Evolutionary conservation across 53 echinoderm and acorn worm species (phyloP).

Genomic region (Mesocentrotus franciscanus): DNA sequence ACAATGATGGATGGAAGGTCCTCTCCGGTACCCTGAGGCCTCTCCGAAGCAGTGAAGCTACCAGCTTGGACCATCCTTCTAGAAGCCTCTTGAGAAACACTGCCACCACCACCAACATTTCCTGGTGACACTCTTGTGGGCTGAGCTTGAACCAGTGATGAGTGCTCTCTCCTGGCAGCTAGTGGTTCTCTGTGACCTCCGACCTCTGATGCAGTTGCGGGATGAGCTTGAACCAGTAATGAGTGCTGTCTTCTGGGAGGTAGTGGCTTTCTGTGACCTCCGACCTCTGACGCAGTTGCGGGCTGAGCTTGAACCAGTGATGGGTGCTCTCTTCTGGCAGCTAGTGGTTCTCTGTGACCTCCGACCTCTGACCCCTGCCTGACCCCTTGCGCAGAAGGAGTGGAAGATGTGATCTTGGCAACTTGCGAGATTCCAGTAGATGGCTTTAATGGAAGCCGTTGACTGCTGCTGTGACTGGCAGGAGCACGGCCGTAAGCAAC

Average conservation of each 20-base stretch:
- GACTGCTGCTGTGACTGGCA: background rate
- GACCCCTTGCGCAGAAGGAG: background rate
- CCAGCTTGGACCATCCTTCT: background rate
- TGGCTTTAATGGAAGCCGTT: background rate
- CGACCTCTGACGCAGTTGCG: too few relatives aligned
- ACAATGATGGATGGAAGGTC: constrained; percentile 31
- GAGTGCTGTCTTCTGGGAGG: background rate
- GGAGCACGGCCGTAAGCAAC: background rate
- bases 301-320: too few relatives aligned
- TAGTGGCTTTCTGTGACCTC: background rate
- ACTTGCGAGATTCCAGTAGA: background rate
- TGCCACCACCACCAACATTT: background rate
- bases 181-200: background rate
- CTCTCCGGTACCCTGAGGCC: background rate
- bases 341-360: background rate
- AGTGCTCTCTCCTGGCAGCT: background rate
- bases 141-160: background rate
- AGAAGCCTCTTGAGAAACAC: background rate
- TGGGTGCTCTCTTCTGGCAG: too few relatives aligned
- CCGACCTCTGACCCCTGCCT: constrained; percentile 18
- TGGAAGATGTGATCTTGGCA: constrained; percentile 45
- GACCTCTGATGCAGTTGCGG: background rate
- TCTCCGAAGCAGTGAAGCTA: background rate
- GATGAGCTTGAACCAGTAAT: background rate
- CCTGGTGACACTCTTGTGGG: background rate